A percentile compares a stretch with the other conserved stretches of the same genome.
Conservation (phyloP, 2,888 invertebrate genomes). For the Drosophila limbata region DNA sequence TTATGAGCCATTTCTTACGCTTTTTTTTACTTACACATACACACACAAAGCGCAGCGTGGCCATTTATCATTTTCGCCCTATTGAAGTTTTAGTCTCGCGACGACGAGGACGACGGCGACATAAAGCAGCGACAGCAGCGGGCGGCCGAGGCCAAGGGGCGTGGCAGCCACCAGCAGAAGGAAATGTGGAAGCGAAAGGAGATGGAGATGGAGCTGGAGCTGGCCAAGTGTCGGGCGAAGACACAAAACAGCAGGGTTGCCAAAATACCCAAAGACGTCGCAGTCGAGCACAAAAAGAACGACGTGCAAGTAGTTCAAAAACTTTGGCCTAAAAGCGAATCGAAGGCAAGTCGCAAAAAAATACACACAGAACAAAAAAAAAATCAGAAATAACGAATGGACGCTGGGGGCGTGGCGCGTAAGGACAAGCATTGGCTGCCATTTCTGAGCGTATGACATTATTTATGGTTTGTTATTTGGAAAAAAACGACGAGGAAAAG, state of each 20-base stretch:
- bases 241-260: conserved; percentile 79
- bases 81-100: conserved; percentile 79
- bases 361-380: conserved; percentile 15
- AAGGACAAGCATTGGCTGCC: conserved; percentile 75
- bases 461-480: conserved; percentile 84
- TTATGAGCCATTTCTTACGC: conserved; percentile 46
- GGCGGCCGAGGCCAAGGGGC: conserved; percentile 46
- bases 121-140: conserved; percentile 71
- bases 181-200: conserved; percentile 12
- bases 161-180: conserved; percentile 19
- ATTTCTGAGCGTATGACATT: conserved; percentile 80
- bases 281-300: conserved; percentile 62
- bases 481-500: conserved; percentile 35
- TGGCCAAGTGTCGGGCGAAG: conserved; percentile 57
- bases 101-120: conserved; percentile 53
- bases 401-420: conserved; percentile 58
- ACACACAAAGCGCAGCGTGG: conserved; percentile 61
- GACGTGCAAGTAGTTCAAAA: conserved; percentile 79
- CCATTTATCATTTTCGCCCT: conserved; percentile 80
- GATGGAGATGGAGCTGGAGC: conserved; percentile 54
- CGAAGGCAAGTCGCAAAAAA: conserved; percentile 47
- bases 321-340: conserved; percentile 76
- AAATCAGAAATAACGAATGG: conserved; percentile 42
- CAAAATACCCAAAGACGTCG: conserved; percentile 64
- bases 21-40: conserved; percentile 18